Evolutionary conservation across 2,888 invertebrate species (phyloP).

Genomic region (Cantharis rufa): DNA sequence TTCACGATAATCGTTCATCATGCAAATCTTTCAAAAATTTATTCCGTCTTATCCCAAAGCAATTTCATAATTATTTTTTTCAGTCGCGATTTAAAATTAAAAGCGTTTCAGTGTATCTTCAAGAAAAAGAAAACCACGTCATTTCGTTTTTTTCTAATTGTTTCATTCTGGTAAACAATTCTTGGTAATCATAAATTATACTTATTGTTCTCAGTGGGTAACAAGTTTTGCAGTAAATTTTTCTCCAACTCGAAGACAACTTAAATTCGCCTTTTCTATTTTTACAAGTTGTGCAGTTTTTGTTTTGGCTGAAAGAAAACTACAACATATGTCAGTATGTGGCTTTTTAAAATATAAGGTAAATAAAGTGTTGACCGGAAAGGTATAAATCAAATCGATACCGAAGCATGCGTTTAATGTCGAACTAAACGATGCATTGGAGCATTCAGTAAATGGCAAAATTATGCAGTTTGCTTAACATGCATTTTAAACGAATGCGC

Average conservation of each 20-base stretch:
- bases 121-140: background rate
- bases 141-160: background rate
- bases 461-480: constrained; percentile 12
- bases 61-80: background rate
- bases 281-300: background rate
- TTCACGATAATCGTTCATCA: background rate
- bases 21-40: background rate
- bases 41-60: background rate
- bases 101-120: background rate
- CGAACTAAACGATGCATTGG: constrained; percentile 26
- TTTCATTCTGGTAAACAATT: background rate
- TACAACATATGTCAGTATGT: background rate
- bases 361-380: background rate
- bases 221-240: background rate
- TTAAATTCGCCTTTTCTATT: background rate
- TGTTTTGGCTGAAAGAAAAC: background rate
- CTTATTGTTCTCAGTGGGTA: background rate
- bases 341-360: background rate
- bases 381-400: constrained; percentile 38
- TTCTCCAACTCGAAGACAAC: background rate
- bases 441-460: constrained; percentile 13
- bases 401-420: constrained; percentile 30
- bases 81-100: background rate
- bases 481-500: constrained; percentile 12
- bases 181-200: background rate